Conservation (phyloP, 1,140 invertebrate species). For the Eupristina koningsbergeri region DNA sequence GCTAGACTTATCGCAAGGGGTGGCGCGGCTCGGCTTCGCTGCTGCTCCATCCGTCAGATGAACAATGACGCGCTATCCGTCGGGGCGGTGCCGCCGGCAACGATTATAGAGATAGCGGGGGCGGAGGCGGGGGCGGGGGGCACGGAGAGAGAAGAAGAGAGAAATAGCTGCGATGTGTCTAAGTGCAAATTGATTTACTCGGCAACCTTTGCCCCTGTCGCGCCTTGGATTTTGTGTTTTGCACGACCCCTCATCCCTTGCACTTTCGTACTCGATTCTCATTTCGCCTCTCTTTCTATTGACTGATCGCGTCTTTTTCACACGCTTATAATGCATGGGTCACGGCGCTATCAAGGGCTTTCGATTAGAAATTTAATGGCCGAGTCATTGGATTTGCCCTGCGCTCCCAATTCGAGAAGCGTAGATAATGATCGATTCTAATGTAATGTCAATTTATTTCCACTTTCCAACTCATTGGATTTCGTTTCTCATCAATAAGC, state of each 20-base stretch:
- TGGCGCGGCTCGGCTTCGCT: not conserved
- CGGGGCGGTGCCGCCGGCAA: not conserved
- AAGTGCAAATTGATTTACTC: constrained; percentile 44
- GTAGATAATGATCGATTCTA: not conserved
- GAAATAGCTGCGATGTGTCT: constrained; percentile 11
- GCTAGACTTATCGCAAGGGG: constrained; percentile 26
- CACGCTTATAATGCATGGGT: not conserved
- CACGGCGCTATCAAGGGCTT: not conserved
- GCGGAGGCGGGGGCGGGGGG: too few species aligned
- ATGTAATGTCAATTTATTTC: not conserved
- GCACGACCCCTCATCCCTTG: not conserved
- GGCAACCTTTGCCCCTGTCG: not conserved
- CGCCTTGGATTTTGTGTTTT: not conserved
- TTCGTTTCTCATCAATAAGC: not conserved
- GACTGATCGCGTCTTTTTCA: not conserved
- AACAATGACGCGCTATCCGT: constrained; percentile 43
- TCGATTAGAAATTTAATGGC: not conserved
- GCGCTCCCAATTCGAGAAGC: too few species aligned
- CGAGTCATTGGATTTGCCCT: not conserved
- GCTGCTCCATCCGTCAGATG: constrained; percentile 39
- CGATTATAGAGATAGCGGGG: not conserved
- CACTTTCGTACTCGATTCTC: not conserved
- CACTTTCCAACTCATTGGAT: not conserved
- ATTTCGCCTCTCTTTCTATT: not conserved
- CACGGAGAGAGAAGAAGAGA: not conserved